These are phyloP conservation scores for Chesias legatella DNA, from an alignment of 2,888 invertebrate species.

Conservation along the genomic window DNA sequence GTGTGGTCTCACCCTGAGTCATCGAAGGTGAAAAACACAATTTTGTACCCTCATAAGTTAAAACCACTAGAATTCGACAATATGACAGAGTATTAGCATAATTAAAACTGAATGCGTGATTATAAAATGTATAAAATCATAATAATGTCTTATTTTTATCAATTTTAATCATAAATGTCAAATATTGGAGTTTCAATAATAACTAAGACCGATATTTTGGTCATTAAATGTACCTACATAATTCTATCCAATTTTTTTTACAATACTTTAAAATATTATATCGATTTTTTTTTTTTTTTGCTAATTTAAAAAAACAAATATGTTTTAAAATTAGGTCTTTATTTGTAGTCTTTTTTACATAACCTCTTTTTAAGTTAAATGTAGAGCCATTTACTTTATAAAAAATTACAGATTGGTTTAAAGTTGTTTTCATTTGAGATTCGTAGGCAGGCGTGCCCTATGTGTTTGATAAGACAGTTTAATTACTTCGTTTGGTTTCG, in stretches of 20 bases:
- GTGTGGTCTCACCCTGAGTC: not conserved
- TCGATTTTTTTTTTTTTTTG: too few species aligned
- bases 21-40: slow-evolving; percentile 12
- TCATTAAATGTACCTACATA: not conserved
- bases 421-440: too few species aligned
- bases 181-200: slow-evolving; percentile 3
- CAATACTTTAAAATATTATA: too few species aligned
- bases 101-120: slow-evolving; percentile 3
- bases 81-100: slow-evolving; percentile 15
- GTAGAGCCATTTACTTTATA: too few species aligned
- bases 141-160: not conserved
- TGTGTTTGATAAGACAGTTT: too few species aligned
- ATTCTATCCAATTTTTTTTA: not conserved
- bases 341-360: too few species aligned
- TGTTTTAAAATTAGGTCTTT: too few species aligned
- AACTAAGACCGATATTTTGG: slow-evolving; percentile 1
- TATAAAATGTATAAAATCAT: not conserved
- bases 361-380: too few species aligned
- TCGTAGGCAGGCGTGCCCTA: too few species aligned
- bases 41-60: slow-evolving; percentile 8
- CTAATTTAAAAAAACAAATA: too few species aligned
- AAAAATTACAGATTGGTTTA: too few species aligned
- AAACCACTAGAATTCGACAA: slow-evolving; percentile 11
- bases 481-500: too few species aligned
- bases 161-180: slow-evolving; percentile 4